These are phyloP conservation scores for Peromyscus eremicus DNA, from an alignment of 2,797 vertebrate species.

Conservation along the genomic window DNA sequence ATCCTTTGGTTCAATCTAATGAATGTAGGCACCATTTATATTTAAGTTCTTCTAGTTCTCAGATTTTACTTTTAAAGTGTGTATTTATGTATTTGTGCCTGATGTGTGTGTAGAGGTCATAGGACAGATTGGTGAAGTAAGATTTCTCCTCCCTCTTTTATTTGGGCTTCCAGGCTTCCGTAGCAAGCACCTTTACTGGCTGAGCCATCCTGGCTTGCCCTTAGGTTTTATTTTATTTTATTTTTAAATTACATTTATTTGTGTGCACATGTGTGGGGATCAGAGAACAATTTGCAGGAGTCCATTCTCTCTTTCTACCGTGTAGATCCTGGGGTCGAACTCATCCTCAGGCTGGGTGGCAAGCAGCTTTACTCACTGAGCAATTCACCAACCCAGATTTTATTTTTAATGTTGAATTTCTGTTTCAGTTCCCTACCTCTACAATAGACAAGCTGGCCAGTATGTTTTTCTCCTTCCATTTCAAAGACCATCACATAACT, in stretches of 20 bases:
- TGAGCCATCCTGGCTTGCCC: not conserved
- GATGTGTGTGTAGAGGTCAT: not conserved
- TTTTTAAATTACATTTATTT: not conserved
- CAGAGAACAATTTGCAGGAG: not conserved
- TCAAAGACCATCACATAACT: not conserved
- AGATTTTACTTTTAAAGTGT: conserved; percentile 36
- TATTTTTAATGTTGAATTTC: not conserved
- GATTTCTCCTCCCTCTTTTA: not conserved
- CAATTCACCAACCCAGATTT: not conserved
- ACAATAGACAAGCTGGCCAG: not conserved
- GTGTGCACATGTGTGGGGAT: not conserved
- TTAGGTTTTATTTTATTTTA: not conserved
- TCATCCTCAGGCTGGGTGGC: not conserved
- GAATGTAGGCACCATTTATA: conserved; percentile 22
- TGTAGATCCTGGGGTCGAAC: not conserved
- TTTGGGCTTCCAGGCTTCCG: not conserved
- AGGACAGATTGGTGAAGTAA: not conserved
- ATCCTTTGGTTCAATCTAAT: conserved; percentile 54
- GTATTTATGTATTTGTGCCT: not conserved
- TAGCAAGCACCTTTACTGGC: not conserved
- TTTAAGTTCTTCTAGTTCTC: conserved; percentile 43
- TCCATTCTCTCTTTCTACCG: not conserved
- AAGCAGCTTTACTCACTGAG: not conserved
- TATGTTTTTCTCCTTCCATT: not conserved
- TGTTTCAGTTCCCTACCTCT: not conserved